Evolutionary conservation across 2,888 invertebrate species (phyloP).

Genomic region (Cremastinae sp.): DNA sequence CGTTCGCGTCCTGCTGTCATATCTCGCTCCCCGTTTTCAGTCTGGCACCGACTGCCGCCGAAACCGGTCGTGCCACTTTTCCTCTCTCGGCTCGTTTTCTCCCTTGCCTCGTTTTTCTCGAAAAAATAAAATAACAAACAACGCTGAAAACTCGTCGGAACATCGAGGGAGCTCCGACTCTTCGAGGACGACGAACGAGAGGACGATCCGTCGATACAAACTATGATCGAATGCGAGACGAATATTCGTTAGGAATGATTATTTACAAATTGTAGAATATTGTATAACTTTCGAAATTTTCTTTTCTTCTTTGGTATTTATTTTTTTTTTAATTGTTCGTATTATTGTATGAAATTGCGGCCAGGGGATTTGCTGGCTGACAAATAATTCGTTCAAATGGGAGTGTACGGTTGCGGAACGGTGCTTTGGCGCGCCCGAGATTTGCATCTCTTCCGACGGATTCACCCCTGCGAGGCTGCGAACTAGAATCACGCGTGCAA

Average conservation of each 20-base stretch:
- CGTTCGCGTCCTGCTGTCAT: constrained; percentile 49
- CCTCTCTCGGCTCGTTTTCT: neutral
- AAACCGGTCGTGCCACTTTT: constrained; percentile 51
- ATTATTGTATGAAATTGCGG: neutral
- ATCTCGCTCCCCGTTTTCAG: constrained; percentile 62
- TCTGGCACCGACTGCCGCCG: constrained; percentile 68
- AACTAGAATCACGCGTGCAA: constrained; percentile 20
- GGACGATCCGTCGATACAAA: no score
- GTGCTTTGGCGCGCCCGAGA: constrained; percentile 47
- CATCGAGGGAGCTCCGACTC: no score
- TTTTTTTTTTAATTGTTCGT: neutral
- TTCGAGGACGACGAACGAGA: no score
- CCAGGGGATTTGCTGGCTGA: neutral
- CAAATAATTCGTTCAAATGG: neutral
- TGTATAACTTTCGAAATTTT: no score
- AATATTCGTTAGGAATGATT: no score
- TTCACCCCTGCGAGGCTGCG: constrained; percentile 28
- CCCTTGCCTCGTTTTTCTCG: no score
- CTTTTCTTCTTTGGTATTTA: neutral
- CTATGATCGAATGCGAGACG: no score
- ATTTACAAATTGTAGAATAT: no score
- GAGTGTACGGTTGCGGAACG: constrained; percentile 23
- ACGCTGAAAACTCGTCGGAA: no score
- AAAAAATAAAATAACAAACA: no score
- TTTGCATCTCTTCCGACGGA: constrained; percentile 38